Conservation (phyloP, 1,140 invertebrate genomes). For the Leptinotarsa lineolata region DNA sequence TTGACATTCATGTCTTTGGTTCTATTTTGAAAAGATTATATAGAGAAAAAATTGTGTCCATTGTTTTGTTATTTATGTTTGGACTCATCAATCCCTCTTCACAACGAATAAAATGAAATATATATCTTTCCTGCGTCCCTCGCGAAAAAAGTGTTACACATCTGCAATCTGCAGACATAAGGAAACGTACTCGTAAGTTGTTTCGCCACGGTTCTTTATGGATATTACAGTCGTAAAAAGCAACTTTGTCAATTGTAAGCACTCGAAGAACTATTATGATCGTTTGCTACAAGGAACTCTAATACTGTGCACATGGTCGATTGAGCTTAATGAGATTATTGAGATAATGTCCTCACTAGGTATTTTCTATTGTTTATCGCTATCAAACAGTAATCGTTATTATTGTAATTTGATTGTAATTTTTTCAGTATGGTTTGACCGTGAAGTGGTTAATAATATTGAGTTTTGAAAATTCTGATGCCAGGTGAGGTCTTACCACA, state of each 20-base stretch:
- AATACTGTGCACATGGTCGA: conserved; percentile 3
- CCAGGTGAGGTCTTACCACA: too few species aligned
- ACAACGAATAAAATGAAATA: too few species aligned
- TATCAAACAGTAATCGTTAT: neutral
- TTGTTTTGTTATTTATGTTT: too few species aligned
- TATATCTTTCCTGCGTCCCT: too few species aligned
- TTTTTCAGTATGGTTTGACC: neutral
- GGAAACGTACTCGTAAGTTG: neutral
- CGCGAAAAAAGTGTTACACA: neutral
- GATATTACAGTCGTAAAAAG: neutral
- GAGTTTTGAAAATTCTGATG: neutral
- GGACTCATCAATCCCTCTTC: too few species aligned
- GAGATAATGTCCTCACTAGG: neutral
- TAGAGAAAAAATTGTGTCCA: too few species aligned
- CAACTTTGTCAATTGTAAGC: conserved; percentile 3
- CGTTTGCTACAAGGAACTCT: neutral
- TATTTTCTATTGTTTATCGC: neutral
- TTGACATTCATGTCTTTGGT: too few species aligned
- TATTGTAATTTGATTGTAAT: neutral
- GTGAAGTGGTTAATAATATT: neutral
- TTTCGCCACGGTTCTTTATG: neutral
- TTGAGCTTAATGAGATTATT: conserved; percentile 7
- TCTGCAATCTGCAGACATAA: neutral
- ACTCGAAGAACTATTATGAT: neutral
- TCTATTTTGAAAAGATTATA: too few species aligned